Evolutionary conservation across 2,888 invertebrate genomes (phyloP), one percentile per base, ranked within the genome.

Genomic region (Suillia variegata): DNA sequence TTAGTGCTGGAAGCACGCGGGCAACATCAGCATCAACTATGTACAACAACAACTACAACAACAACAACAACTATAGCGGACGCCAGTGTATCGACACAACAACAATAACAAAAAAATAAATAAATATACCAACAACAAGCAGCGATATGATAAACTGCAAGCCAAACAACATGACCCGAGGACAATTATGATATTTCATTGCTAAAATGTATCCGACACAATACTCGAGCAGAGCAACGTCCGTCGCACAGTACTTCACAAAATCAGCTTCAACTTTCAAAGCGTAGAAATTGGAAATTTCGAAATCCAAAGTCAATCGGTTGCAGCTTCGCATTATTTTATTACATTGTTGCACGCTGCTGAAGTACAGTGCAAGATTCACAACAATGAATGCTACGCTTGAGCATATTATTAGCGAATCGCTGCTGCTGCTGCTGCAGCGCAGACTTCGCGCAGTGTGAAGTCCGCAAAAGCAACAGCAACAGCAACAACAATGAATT

Each of bases 131-230:
- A 45, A 20, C 45, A 38, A n/a, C 38, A 38, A n/a, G 38, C 6
- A 38, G n/a, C 58, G 62, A 59, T 63, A 70, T 72, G 74, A 77
- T 76, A 74, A 74, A 74, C 71, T 75, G 71, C 71, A 73, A 70
- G 68, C 74, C 80, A 79, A 80, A 76, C 76, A 76, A 76, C 74
- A 78, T 77, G 78, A 77, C 80, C 81, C 68, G 70, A 74, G 80
- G 80, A 78, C 79, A 80, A 78, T 79, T 79, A 77, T 78, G 78
- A 80, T 80, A 79, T 81, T 80, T 80, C 76, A 80, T 79, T 79
- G 78, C 69, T 74, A 76, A 75, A 78, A 76, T 77, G 75, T 77
- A 78, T 76, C 74, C 76, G 74, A 75, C 70, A 74, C n/a, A n/a
- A n/a, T n/a, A n/a, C 70, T 65, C 66, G 70, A 58, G 55, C 47